Base-by-base conservation (phyloP, 2,113 vertebrate genomes). In the Colossoma macropomum region DNA sequence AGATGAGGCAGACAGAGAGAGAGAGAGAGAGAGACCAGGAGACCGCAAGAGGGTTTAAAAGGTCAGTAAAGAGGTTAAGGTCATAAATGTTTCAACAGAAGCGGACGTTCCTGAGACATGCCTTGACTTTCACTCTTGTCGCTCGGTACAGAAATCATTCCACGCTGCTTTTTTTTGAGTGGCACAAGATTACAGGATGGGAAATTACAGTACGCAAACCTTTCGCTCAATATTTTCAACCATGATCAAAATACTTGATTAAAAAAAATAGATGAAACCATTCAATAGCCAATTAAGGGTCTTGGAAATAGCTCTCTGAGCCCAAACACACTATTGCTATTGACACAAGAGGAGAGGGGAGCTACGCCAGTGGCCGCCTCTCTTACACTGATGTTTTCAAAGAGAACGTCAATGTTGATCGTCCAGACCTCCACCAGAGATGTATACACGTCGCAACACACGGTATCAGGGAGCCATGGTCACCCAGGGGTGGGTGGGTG, bases 241-340 rank as follows among this genome's bases (percentile, higher is more conserved):
- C 45, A 69, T 77, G 60, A 89, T 85, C 80, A 80, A 80, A 85
- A 84, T 32, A 80, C 59, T 80, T 71, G 88, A 87, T 86, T 84
- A 77, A 84, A 80, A 87, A 81, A 82, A 65, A 82, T n/a, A 83
- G 73, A 77, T 68, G 28, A 66, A 86, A 80, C 50, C 85, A 84
- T 86, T 86, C 82, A 62, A 85, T 77, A 78, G 79, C 52, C 79
- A 86, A 87, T 85, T 82, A 86, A 71, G 25, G 54, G 52, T 54
- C 50, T 84, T 54, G 3, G 41, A 85, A 87, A 75, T 66, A 84
- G 72, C 86, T 86, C 83, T 78, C 81, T 48, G 71, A 75, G 85
- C n/a, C 48, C 8, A 85, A 87, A 83, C 83, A 77, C 65, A 82
- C 50, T 50, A 60, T 38, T 70, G 17, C 72, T 86, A 86, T 79